Evolutionary conservation across 2,888 invertebrate genomes (phyloP), one percentile per base, ranked within the genome.

Genomic region (Labia minor): DNA sequence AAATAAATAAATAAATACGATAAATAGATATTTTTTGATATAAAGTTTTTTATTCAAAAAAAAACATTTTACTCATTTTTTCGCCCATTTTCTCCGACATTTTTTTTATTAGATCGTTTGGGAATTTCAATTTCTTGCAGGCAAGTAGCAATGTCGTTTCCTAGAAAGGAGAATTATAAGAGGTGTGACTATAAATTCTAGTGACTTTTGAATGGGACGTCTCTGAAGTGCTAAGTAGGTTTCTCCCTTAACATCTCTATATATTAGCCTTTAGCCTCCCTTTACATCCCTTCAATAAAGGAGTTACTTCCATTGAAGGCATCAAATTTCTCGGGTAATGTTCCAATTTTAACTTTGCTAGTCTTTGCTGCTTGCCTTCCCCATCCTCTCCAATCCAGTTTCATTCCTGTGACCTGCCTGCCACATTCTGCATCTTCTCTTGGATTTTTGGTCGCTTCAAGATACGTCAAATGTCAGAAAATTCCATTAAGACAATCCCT

Each of bases 181-280:
- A 49, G 49, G 49, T 49, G 49, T 14, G 2, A 14, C 49, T 49
- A 49, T 49, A 49, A 49, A 49, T 49, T 49, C 49, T 49, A 49
- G 49, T 49, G 49, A 49, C 49, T 49, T 49, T 49, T 49, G 49
- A 49, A 49, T 49, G 16, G 49, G 49, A 10, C 16, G 49, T 49
- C 49, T 49, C n/a, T 49, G 49, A 49, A 49, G 49, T 49, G 49
- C 49, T 49, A 49, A 49, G 49, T 49, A 49, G 49, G 16, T 16
- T 49, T 49, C 49, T 49, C 49, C 49, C 49, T 49, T 49, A 49
- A 49, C 49, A 49, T 49, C 49, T 49, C 49, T 49, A 49, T 49
- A 49, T 49, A 49, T 49, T 49, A 49, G n/a, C 49, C 49, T 49
- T 49, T 49, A 49, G 49, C 49, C 16, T 49, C 49, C 49, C 49